Percentiles rank a stretch among this genome's conserved stretches.
Conservation (phyloP, 2,113 vertebrate genomes). For the Syrmaticus mikado region DNA sequence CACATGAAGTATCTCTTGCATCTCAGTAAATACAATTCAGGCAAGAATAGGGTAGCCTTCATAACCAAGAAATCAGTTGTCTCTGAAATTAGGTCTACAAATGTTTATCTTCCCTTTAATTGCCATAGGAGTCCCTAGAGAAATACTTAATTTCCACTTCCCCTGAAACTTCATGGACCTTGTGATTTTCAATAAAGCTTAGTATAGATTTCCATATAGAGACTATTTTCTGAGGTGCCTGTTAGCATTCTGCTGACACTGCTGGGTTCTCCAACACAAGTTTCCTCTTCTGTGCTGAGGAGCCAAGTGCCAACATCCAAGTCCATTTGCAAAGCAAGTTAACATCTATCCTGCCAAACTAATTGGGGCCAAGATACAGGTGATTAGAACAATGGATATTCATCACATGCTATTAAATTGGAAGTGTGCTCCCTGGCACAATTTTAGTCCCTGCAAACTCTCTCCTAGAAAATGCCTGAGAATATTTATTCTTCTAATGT, state of each 20-base stretch:
- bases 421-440: neutral
- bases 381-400: neutral
- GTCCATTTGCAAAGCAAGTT: neutral
- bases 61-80: neutral
- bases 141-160: neutral
- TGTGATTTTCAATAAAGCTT: neutral
- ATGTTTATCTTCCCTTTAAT: neutral
- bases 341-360: neutral
- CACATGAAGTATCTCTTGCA: rapidly evolving
- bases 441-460: neutral
- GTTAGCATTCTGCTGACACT: neutral
- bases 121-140: neutral
- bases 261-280: neutral
- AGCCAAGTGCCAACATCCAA: neutral
- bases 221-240: neutral
- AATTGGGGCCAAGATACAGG: neutral
- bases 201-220: neutral
- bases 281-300: neutral
- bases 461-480: neutral
- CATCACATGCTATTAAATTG: neutral
- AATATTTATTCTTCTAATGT: neutral
- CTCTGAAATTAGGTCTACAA: neutral
- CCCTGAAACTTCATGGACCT: neutral
- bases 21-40: neutral
- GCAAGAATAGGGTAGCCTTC: neutral